Conservation (phyloP, 2,113 vertebrate species). For the Campylorhamphus procurvoides region DNA sequence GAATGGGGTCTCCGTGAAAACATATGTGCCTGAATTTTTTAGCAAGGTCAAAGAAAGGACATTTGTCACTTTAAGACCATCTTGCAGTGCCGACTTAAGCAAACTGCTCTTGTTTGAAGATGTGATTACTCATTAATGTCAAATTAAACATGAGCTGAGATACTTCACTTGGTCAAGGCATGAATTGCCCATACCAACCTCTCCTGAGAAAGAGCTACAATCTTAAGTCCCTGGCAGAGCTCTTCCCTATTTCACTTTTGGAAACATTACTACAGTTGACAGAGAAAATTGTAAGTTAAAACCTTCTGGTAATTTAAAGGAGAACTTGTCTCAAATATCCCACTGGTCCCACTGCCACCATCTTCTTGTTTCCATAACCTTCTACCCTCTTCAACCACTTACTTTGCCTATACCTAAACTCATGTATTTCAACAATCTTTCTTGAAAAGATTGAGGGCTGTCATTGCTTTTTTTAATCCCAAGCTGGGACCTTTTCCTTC, state of each 20-base stretch:
- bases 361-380: not conserved
- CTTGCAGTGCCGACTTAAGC: not conserved
- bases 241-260: not conserved
- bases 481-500: not conserved
- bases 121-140: not conserved
- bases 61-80: not conserved
- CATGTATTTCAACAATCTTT: not conserved
- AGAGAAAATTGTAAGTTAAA: not conserved
- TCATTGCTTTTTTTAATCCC: not conserved
- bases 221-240: not conserved
- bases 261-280: not conserved
- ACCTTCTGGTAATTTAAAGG: not conserved
- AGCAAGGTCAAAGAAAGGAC: not conserved
- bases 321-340: not conserved
- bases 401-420: not conserved
- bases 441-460: not conserved
- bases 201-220: not conserved
- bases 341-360: not conserved
- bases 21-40: not conserved
- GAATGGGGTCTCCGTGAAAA: not conserved
- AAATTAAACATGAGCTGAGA: not conserved
- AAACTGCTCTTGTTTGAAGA: conserved; percentile 18
- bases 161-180: not conserved
- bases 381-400: not conserved
- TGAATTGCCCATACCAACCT: not conserved